Conservation (phyloP, 1,140 invertebrate species). For the Saccostrea glomerata region DNA sequence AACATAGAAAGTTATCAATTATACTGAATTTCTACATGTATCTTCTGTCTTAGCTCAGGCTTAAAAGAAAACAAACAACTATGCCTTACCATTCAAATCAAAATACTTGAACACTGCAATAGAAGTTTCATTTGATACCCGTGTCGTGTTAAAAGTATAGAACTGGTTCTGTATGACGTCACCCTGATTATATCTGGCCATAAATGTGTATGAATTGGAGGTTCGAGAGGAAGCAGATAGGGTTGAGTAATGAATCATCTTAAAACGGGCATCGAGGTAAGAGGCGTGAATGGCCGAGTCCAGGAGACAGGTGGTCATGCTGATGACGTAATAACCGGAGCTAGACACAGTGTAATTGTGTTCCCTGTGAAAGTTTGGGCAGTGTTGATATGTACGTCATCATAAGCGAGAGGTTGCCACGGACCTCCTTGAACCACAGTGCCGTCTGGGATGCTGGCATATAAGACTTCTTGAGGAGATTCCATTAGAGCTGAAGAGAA, state of each 20-base stretch:
- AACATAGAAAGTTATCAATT: not conserved
- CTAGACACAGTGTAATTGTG: slow-evolving; percentile 2
- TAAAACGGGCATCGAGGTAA: not conserved
- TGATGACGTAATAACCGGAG: not conserved
- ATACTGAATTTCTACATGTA: not conserved
- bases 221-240: not conserved
- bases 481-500: not conserved
- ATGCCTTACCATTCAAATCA: not conserved
- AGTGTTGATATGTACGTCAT: not conserved
- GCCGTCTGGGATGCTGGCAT: not conserved
- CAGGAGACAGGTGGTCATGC: not conserved
- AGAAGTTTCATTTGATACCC: not conserved
- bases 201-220: not conserved
- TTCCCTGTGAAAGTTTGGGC: not conserved
- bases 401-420: not conserved
- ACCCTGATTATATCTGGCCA: not conserved
- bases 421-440: not conserved
- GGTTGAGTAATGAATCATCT: not conserved
- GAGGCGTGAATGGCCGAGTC: not conserved
- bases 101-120: slow-evolving; percentile 14
- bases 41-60: not conserved
- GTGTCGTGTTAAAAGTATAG: not conserved
- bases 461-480: not conserved
- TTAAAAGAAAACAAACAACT: not conserved
- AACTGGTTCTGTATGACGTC: not conserved